A percentile compares a stretch with the other conserved stretches of the same genome.
phyloP scores from a whole-genome alignment of 2,888 invertebrate species.

The Mactromeris polynyma region DNA sequence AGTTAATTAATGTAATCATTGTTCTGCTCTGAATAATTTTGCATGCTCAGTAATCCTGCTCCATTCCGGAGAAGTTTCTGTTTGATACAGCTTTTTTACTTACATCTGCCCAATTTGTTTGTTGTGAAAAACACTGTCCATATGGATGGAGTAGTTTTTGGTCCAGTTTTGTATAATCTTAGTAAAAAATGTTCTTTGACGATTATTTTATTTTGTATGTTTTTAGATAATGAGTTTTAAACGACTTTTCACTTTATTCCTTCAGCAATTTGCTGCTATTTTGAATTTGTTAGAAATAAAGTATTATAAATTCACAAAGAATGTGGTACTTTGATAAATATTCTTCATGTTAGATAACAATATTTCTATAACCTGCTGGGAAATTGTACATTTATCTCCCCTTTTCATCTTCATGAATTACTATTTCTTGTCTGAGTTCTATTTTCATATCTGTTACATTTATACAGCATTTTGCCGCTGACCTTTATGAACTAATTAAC shows the following conservation, averaged over 20 bases:
- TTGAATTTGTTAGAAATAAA: no score
- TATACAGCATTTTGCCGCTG: background rate
- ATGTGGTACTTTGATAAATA: background rate
- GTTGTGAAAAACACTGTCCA: background rate
- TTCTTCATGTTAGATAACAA: background rate
- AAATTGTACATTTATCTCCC: background rate
- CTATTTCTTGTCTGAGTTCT: background rate
- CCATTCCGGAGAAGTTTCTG: background rate
- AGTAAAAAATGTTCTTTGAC: background rate
- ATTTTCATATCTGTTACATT: background rate
- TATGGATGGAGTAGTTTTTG: background rate
- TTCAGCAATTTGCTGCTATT: no score
- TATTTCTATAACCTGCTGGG: background rate
- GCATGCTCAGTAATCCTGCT: constrained; percentile 14
- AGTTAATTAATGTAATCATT: constrained; percentile 9
- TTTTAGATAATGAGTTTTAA: no score
- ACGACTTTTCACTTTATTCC: no score
- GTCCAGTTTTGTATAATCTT: background rate
- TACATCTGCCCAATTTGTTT: background rate
- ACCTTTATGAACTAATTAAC: background rate
- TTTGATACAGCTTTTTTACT: constrained; percentile 16
- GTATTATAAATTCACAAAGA: no score
- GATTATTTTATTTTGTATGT: background rate
- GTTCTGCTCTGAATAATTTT: background rate
- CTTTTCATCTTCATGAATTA: background rate